These are phyloP conservation scores for Euglossa dilemma DNA, from an alignment of 1,140 invertebrate genomes.

Conservation along the genomic window DNA sequence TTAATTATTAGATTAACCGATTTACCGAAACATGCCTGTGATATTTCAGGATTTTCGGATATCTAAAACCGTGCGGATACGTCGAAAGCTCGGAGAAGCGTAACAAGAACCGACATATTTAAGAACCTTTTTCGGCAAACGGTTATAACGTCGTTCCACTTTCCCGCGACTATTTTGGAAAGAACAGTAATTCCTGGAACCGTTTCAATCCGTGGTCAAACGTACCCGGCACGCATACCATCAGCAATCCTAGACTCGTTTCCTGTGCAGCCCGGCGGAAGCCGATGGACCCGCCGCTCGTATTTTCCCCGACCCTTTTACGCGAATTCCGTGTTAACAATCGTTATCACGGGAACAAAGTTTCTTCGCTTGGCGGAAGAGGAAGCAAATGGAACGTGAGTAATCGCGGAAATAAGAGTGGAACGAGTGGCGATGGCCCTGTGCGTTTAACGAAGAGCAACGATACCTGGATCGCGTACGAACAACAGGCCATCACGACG, in stretches of 20 bases:
- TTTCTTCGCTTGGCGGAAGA: neutral
- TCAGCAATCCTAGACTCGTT: neutral
- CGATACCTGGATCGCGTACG: neutral
- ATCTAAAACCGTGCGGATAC: no score
- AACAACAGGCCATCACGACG: neutral
- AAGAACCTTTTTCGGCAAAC: no score
- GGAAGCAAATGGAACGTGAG: no score
- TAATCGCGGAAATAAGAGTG: neutral
- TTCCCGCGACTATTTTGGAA: no score
- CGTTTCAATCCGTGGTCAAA: no score
- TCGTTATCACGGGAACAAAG: neutral
- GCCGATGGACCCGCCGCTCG: neutral
- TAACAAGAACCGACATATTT: no score
- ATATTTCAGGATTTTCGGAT: no score
- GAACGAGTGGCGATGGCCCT: neutral
- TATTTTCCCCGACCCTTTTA: neutral
- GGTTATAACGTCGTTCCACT: no score
- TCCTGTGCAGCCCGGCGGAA: neutral
- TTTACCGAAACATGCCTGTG: no score
- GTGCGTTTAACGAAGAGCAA: constrained; percentile 10
- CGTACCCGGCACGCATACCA: neutral
- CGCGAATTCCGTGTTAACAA: neutral
- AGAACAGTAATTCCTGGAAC: no score
- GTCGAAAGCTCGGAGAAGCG: no score
- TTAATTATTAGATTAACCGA: no score